Conservation (phyloP, 2,888 invertebrate genomes). For the Oxyteleia sp. region DNA sequence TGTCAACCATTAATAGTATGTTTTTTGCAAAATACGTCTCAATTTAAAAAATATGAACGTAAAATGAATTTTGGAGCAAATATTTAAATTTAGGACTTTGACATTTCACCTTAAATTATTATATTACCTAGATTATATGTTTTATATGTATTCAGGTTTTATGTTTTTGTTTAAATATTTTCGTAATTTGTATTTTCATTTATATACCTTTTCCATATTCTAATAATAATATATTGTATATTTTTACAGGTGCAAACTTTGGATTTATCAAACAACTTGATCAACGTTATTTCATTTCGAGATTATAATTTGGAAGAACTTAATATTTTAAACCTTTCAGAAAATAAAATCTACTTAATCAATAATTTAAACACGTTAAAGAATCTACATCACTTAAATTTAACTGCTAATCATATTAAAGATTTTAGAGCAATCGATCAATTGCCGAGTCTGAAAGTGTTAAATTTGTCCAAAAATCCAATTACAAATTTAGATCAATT, state of each 20-base stretch:
- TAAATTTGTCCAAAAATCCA: conserved; percentile 91
- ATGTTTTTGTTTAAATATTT: no score
- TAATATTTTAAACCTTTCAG: conserved; percentile 88
- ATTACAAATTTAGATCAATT: conserved; percentile 89
- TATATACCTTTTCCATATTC: no score
- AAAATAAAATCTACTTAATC: conserved; percentile 89
- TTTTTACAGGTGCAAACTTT: conserved; percentile 90
- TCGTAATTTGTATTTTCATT: no score
- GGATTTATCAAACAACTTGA: conserved; percentile 90
- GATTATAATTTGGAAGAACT: conserved; percentile 85
- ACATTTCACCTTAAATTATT: no score
- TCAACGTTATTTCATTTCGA: conserved; percentile 87
- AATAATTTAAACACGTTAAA: conserved; percentile 89
- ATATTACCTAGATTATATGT: no score
- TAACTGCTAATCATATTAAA: conserved; percentile 90
- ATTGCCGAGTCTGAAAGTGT: conserved; percentile 88
- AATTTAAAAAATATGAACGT: no score
- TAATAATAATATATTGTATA: no score
- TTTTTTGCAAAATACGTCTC: no score
- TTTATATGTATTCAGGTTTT: no score
- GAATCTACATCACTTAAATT: conserved; percentile 89
- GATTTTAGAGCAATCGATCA: conserved; percentile 86
- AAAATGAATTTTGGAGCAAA: no score
- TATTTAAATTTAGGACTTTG: no score
- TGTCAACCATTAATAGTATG: no score